A percentile compares a stretch with the other conserved stretches of the same genome.
Conservation (phyloP, 2,113 vertebrate species). For the Pelusios castaneus region DNA sequence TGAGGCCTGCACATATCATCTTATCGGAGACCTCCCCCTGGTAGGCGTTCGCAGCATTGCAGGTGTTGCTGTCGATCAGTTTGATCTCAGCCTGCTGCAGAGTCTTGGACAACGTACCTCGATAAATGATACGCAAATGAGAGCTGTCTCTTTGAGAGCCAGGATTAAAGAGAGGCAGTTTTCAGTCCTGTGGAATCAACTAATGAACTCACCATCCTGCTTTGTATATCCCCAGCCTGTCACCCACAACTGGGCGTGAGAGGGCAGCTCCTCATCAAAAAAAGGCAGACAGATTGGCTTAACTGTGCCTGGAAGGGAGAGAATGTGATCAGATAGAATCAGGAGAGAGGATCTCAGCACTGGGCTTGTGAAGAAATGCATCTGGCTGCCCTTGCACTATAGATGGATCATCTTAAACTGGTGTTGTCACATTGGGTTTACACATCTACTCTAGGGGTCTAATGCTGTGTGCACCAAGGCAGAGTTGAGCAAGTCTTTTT, state of each 20-base stretch:
- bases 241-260: constrained; percentile 70
- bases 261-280: constrained; percentile 71
- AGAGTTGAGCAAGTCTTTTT: too few species aligned
- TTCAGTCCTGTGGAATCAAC: neutral
- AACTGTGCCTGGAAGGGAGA: constrained; percentile 64
- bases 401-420: neutral
- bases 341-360: neutral
- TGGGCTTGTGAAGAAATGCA: neutral
- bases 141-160: too few species aligned
- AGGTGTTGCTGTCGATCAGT: constrained; percentile 74
- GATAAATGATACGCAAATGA: rapidly evolving
- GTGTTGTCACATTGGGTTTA: neutral
- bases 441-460: neutral
- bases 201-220: constrained; percentile 71
- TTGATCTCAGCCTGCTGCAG: constrained; percentile 84
- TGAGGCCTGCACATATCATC: constrained; percentile 90
- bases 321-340: neutral
- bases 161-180: neutral
- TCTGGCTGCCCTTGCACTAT: neutral
- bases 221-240: constrained; percentile 88
- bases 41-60: constrained; percentile 79
- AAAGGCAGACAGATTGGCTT: constrained; percentile 90
- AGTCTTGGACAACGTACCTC: constrained; percentile 81
- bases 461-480: neutral
- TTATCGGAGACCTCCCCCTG: constrained; percentile 73